Conservation (phyloP, 1,140 invertebrate species). For the Ips typographus region DNA sequence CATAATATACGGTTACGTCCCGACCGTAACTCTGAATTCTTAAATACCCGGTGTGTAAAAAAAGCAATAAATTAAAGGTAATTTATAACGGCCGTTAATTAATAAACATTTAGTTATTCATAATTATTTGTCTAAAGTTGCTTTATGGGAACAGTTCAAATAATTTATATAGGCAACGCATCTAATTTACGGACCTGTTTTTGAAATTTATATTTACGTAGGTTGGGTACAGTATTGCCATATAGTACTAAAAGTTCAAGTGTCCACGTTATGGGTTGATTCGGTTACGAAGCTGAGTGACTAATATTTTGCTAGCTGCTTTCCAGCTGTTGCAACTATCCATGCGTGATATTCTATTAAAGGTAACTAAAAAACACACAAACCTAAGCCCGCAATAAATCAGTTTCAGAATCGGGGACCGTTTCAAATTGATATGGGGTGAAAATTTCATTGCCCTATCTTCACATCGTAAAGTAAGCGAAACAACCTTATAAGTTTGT, state of each 20-base stretch:
- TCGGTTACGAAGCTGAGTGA: too few relatives aligned
- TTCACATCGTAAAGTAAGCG: slow-evolving; percentile 41
- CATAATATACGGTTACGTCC: background rate
- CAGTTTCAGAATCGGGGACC: slow-evolving; percentile 25
- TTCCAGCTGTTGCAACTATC: background rate
- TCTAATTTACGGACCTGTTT: slow-evolving; percentile 11
- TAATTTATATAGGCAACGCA: slow-evolving; percentile 1
- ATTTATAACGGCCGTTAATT: slow-evolving; percentile 11
- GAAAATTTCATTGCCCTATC: slow-evolving; percentile 43
- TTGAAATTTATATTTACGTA: slow-evolving; percentile 12
- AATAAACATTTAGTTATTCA: slow-evolving; percentile 16
- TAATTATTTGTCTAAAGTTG: slow-evolving; percentile 15
- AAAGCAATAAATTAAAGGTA: slow-evolving; percentile 16
- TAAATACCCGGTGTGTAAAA: background rate
- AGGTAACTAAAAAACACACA: slow-evolving; percentile 6
- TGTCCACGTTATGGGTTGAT: background rate
- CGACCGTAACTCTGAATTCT: background rate
- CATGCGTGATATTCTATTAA: background rate
- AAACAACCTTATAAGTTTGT: slow-evolving; percentile 27
- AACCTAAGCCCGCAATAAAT: slow-evolving; percentile 28
- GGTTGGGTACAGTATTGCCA: background rate
- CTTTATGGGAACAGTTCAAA: slow-evolving; percentile 10
- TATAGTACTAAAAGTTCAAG: background rate
- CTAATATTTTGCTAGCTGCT: background rate
- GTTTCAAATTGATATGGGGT: slow-evolving; percentile 42